These are phyloP conservation scores for Maccullochella peelii DNA, from an alignment of 2,113 vertebrate species.

Conservation along the genomic window DNA sequence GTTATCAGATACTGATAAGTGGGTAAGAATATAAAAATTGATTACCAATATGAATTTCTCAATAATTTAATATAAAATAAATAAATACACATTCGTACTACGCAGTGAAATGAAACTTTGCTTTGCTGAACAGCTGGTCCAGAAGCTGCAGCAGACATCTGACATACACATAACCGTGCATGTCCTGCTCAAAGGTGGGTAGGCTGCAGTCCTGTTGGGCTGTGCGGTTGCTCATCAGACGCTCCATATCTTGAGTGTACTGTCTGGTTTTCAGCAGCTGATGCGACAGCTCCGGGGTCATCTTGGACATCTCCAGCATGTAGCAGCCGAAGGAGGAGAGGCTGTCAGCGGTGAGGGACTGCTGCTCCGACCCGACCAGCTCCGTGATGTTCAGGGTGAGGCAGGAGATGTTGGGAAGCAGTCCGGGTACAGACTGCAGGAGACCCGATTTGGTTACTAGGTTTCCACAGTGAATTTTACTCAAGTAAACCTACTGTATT, in stretches of 20 bases:
- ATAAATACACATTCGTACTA: conserved; percentile 8
- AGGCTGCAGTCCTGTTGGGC: background rate
- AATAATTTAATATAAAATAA: background rate
- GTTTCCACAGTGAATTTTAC: background rate
- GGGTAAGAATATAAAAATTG: rapidly evolving
- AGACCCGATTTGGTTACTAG: background rate
- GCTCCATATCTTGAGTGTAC: rapidly evolving
- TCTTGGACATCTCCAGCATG: background rate
- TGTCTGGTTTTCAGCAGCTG: rapidly evolving
- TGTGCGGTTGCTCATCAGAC: rapidly evolving
- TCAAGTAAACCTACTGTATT: background rate
- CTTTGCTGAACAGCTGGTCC: background rate
- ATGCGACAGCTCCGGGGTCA: rapidly evolving
- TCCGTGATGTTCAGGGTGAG: rapidly evolving
- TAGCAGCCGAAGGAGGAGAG: conserved; percentile 15
- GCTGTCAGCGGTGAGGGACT: background rate
- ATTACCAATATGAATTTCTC: background rate
- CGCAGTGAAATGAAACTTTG: background rate
- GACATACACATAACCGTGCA: rapidly evolving
- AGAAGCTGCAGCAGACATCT: conserved; percentile 47
- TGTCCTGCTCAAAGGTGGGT: rapidly evolving
- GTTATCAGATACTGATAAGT: conserved; percentile 14
- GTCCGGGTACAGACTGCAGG: background rate
- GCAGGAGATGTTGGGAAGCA: background rate
- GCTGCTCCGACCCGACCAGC: background rate